Evolutionary conservation across 92 coral and sea anemone genomes (phyloP).

Genomic region (Galaxea fascicularis): DNA sequence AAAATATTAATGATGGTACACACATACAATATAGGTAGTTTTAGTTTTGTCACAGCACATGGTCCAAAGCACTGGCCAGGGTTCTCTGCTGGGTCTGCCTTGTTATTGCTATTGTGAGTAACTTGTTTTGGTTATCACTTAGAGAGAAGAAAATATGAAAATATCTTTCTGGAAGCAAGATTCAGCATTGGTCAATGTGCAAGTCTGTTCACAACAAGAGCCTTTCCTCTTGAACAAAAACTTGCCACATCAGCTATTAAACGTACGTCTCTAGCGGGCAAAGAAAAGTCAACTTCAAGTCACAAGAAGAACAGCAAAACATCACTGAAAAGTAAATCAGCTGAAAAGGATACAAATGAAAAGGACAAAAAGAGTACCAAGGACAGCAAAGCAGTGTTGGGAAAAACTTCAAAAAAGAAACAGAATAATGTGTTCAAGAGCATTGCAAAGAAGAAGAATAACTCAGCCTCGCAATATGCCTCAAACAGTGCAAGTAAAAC

Average conservation of each 20-base stretch:
- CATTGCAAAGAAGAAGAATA: background rate
- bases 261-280: background rate
- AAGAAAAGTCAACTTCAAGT: background rate
- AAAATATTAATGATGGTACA: too few species aligned
- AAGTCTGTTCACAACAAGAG: constrained; percentile 10
- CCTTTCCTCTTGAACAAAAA: constrained; percentile 13
- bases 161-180: background rate
- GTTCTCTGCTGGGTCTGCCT: too few species aligned
- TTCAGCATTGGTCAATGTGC: background rate
- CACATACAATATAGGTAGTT: too few species aligned
- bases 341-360: constrained; percentile 17
- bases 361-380: constrained; percentile 16
- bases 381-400: background rate
- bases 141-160: background rate
- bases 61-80: too few species aligned
- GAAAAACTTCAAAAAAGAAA: background rate
- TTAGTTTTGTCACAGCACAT: too few species aligned
- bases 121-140: background rate
- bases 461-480: background rate
- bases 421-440: background rate
- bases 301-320: constrained; percentile 5
- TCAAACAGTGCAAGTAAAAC: background rate
- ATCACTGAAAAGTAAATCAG: constrained; percentile 8
- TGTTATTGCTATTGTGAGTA: too few species aligned
- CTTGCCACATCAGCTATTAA: background rate